Base-by-base conservation (phyloP, 92 coral and sea anemone species). In the Bergia puertoricense region DNA sequence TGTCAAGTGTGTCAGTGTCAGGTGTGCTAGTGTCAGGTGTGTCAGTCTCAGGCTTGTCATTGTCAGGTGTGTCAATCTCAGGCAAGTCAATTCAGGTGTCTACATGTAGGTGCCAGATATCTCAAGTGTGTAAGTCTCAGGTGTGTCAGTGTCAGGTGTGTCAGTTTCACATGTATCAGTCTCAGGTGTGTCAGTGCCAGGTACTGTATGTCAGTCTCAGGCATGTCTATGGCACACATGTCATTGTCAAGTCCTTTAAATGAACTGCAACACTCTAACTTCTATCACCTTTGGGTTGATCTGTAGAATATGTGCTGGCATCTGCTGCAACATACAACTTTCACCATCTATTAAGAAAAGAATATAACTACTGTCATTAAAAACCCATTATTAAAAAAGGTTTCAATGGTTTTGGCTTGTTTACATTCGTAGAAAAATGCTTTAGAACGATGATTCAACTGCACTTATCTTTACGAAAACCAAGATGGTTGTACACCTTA, bases 201-300 rank as follows among this genome's bases (percentile, higher is more conserved):
- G 30, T 30, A 30, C 30, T 30, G 11, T 14, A 22, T 62, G 69
- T 62, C 23, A 62, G 4, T 62, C 5, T 16, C 69, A 18, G 30
- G 8, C 20, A 14, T 20, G 69, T 5, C 2, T 18, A 23, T 62
- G 69, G 23, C 69, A 18, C 6, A 18, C 20, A 48, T 8, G 8
- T 48, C 5, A 48, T 48, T 48, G 54, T 48, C 30, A 30, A 30
- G 30, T 30, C 30, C 30, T 36, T 4, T 4, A 38, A 15, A 30
- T 37, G 1, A 6, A 44, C 46, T 41, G 15, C 30, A 56, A 45
- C 18, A 81, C 69, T 42, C 51, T 20, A 14, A 73, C 3, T 42
- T 14, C 8, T 42, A 6, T 9, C 89, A 96, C 99, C 95, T 96
- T 96, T 37, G 95, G 93, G 44, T 92, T 91, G 67, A 96, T 92